Conservation (phyloP, 2,113 vertebrate species). For the Saimiri boliviensis region DNA sequence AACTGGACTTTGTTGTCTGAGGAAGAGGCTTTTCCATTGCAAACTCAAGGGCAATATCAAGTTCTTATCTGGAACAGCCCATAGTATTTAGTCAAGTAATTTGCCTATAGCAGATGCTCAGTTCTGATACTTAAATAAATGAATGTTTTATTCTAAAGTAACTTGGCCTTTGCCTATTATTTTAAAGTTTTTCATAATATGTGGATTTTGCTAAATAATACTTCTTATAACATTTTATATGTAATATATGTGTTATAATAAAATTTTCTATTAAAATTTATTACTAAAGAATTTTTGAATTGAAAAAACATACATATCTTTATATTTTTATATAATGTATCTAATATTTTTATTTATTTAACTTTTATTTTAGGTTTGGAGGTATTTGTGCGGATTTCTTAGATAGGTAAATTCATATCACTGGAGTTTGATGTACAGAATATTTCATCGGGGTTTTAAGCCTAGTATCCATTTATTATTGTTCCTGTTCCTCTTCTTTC, state of each 20-base stretch:
- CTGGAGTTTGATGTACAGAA: too few relatives aligned
- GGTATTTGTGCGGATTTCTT: too few relatives aligned
- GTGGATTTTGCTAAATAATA: not conserved
- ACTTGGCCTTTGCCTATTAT: not conserved
- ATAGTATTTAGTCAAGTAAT: not conserved
- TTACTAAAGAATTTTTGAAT: not conserved
- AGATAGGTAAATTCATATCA: too few relatives aligned
- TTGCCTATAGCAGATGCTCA: not conserved
- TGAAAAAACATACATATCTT: not conserved
- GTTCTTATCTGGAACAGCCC: not conserved
- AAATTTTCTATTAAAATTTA: not conserved
- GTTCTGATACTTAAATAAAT: not conserved
- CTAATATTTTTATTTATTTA: not conserved
- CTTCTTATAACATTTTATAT: not conserved
- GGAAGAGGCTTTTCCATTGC: not conserved
- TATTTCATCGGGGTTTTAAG: too few relatives aligned
- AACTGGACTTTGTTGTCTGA: not conserved
- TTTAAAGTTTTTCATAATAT: slow-evolving; percentile 15
- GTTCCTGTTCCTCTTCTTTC: too few relatives aligned
- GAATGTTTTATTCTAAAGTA: not conserved
- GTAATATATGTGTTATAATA: not conserved
- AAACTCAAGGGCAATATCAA: not conserved
- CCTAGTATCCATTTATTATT: too few relatives aligned
- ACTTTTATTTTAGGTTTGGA: too few relatives aligned
- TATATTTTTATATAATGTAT: not conserved